These are phyloP conservation scores for Congeria kusceri DNA, from an alignment of 2,888 invertebrate genomes.

Conservation along the genomic window DNA sequence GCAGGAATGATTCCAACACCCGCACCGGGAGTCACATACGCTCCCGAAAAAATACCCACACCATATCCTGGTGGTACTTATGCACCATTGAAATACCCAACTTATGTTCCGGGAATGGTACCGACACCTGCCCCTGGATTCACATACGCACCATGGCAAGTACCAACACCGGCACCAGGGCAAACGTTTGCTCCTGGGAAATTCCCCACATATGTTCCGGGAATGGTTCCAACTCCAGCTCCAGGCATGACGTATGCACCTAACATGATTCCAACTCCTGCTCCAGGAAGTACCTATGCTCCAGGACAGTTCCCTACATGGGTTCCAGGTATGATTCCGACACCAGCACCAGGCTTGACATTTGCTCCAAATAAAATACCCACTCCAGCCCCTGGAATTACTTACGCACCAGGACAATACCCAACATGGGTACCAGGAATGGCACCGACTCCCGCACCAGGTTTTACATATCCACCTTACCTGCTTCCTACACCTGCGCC, in stretches of 20 bases:
- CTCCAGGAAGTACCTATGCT: constrained; percentile 41
- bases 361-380: constrained; percentile 60
- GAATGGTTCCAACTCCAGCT: constrained; percentile 48
- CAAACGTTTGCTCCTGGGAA: constrained; percentile 50
- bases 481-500: constrained; percentile 59
- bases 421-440: constrained; percentile 55
- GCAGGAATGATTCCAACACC: constrained; percentile 46
- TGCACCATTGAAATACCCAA: constrained; percentile 55
- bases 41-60: constrained; percentile 52
- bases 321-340: constrained; percentile 56
- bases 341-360: constrained; percentile 57
- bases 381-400: constrained; percentile 65
- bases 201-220: constrained; percentile 53
- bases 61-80: constrained; percentile 58
- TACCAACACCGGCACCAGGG: constrained; percentile 62
- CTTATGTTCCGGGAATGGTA: constrained; percentile 62
- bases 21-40: constrained; percentile 54
- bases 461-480: constrained; percentile 49
- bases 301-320: constrained; percentile 53
- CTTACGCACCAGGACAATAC: constrained; percentile 64
- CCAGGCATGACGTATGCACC: constrained; percentile 54
- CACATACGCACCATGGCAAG: constrained; percentile 60
- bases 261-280: constrained; percentile 48
- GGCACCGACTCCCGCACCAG: constrained; percentile 59
- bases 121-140: constrained; percentile 64